These are phyloP conservation scores for Formicarius rufipectus DNA, from an alignment of 2,113 vertebrate species.

Conservation along the genomic window DNA sequence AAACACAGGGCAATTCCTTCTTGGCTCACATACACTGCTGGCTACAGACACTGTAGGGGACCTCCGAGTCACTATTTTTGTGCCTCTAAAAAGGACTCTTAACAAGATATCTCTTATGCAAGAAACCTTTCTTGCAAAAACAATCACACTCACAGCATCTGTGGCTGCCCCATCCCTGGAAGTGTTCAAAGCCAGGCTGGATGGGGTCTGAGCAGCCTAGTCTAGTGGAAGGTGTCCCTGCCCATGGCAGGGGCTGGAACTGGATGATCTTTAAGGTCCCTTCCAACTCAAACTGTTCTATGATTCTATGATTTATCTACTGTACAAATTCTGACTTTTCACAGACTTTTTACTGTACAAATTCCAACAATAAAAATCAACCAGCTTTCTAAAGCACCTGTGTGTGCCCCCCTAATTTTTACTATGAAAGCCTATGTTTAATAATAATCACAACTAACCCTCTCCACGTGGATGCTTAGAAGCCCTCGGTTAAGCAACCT, in stretches of 20 bases:
- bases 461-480: neutral
- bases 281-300: neutral
- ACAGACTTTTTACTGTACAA: too few species aligned
- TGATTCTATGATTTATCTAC: neutral
- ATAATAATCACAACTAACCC: neutral
- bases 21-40: neutral
- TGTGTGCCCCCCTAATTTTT: neutral
- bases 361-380: neutral
- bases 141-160: neutral
- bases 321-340: neutral
- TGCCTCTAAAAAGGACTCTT: neutral
- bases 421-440: fast-evolving
- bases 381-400: neutral
- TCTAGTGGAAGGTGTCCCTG: fast-evolving
- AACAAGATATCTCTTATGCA: neutral
- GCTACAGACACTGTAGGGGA: neutral
- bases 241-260: neutral
- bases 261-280: neutral
- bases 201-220: fast-evolving
- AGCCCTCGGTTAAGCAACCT: neutral
- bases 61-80: neutral
- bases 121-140: neutral
- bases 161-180: neutral
- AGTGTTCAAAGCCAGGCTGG: fast-evolving
- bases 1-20: neutral